These are phyloP conservation scores for Corythornis madagascariensis DNA, from an alignment of 2,113 vertebrate genomes.

Conservation along the genomic window DNA sequence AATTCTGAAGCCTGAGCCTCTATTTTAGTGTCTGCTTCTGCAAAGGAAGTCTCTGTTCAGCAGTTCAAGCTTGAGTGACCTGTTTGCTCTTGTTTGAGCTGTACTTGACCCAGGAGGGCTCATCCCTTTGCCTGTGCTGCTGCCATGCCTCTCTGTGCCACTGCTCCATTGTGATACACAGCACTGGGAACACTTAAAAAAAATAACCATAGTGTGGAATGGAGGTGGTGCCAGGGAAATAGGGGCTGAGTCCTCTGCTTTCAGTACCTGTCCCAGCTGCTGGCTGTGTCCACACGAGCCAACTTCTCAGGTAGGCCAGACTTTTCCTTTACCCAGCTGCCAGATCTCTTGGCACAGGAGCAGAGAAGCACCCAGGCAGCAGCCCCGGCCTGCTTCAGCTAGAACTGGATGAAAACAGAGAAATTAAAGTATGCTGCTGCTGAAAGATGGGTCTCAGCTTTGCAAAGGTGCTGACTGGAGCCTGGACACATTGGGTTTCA, in stretches of 20 bases:
- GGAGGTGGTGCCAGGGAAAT: neutral
- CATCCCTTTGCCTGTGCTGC: neutral
- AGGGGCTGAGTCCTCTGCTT: neutral
- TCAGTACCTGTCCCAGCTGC: neutral
- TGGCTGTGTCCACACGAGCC: neutral
- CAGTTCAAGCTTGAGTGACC: neutral
- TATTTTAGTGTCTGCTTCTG: neutral
- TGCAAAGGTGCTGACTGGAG: neutral
- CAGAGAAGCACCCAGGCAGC: constrained; percentile 51
- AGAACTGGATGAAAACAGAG: constrained; percentile 85
- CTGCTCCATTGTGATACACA: neutral
- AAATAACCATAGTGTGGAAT: fast-evolving
- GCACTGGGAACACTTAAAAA: neutral
- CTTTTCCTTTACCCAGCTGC: constrained; percentile 78
- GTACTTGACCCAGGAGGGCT: fast-evolving
- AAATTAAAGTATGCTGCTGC: constrained; percentile 85
- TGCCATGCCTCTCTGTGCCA: neutral
- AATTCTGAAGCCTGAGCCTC: neutral
- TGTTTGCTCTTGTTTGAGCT: neutral
- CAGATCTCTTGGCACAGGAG: constrained; percentile 80
- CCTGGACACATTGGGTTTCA: fast-evolving
- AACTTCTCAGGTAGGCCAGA: neutral
- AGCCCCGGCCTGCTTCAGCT: constrained; percentile 80
- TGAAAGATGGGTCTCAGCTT: constrained; percentile 45
- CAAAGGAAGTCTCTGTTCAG: neutral